Evolutionary conservation across 64 coral and sea anemone genomes (phyloP), one percentile per base, ranked within the genome.

Genomic region (Montipora cactus): DNA sequence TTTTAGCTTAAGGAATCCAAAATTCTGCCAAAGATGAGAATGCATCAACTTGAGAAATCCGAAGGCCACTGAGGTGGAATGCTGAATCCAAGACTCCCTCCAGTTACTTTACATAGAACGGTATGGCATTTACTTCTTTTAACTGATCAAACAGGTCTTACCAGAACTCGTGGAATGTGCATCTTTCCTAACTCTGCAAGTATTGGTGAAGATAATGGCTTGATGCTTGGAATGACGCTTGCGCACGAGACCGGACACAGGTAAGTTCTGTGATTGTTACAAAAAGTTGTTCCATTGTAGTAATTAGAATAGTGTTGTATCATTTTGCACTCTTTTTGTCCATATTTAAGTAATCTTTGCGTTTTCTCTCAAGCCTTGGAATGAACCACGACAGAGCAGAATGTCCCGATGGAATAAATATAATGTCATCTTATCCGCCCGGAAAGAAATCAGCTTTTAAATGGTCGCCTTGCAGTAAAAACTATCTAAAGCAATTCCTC

Each of bases 161-260:
- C 98, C 3, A 83, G 92, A 23, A 96, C 95, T 15, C 84, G 98
- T 45, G 98, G 98, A 28, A 99, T 99, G 98, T 99, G 98, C 64
- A 89, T 49, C 12, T 99, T 99, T 72, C 98, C 98, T 20, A 96
- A 95, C 79, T 99, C 98, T 57, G 98, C 94, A 1, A 94, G 95
- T 18, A 57, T 99, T 53, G 91, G 93, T 75, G 92, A 99, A 75
- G 98, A 99, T 37, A 99, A 96, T 46, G 98, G 98, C 23, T 76
- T 99, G 0, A 99, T 99, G 98, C 53, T 99, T 48, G 98, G 98
- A 59, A 99, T 96, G 92, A 99, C 98, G 1, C 78, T 99, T 1
- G 98, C 98, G 4, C 98, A 99, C 64, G 95, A 96, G 49, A 96
- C 92, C 7, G 98, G 95, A 16, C 98, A 99, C 84, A 92, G 89